Base-by-base conservation (phyloP, 1,140 invertebrate genomes). In the Parapsyche elsis region DNA sequence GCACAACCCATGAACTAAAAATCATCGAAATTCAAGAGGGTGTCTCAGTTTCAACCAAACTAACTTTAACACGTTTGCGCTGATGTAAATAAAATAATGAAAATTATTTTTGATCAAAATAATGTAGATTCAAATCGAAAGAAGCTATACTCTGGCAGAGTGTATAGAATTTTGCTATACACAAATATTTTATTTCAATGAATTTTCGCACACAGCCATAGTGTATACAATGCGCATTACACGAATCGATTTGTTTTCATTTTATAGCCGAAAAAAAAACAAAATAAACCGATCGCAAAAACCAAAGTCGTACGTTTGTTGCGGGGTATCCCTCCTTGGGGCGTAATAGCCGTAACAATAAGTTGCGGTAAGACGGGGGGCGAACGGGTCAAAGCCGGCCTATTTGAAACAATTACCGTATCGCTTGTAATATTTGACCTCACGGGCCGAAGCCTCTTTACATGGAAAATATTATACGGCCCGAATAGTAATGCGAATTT, bases 321-420 rank as follows among this genome's bases (percentile, higher is more conserved):
- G 70, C 70, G 24, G 70, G 24, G 70, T 53, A 67, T 30, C 77
- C 76, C 49, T 83, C 81, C 76, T 83, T 38, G 21, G 81, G 79
- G 79, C 59, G 24, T 79, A 80, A 83, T 83, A 80, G 76, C 81
- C 76, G 71, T 78, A 83, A 83, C 81, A 79, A 61, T 80, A 78
- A 83, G 76, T 80, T 83, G 79, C 77, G 81, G 81, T 74, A 21
- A 30, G 70, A 71, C 23, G 23, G 64, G 21, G 64, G 30, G 64
- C 14, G 78, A 61, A 23, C 10, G 61, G 79, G 75, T 83, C 71
- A 80, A 82, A 79, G 70, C 77, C 78, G 77, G 44, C 79, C 76
- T 77, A 80, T 83, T 74, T 80, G 81, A 83, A 83, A 79, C 81
- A 80, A 80, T 83, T 83, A 83, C 79, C 46, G 76, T 30, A 78